phyloP scores from a whole-genome alignment of 2,888 invertebrate genomes.

The Alsophila aescularia region DNA sequence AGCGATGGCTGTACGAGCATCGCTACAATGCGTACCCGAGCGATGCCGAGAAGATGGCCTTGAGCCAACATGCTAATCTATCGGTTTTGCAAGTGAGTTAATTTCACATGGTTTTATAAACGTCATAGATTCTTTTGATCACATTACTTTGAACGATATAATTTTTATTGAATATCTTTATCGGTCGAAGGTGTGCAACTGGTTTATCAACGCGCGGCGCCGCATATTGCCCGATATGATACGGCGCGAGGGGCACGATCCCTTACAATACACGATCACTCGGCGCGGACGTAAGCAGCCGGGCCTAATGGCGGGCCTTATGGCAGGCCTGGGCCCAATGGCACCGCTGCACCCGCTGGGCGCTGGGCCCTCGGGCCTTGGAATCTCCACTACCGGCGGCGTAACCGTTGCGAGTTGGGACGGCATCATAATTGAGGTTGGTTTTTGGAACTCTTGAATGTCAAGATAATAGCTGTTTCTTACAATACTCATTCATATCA shows the following conservation, averaged over 20 bases:
- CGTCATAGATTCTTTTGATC: too few relatives aligned
- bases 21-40: slow-evolving; percentile 97
- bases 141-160: too few relatives aligned
- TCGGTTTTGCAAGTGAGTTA: slow-evolving; percentile 91
- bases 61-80: slow-evolving; percentile 93
- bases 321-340: slow-evolving; percentile 49
- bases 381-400: slow-evolving; percentile 46
- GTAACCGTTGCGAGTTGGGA: slow-evolving; percentile 69
- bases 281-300: slow-evolving; percentile 91
- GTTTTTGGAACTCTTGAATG: slow-evolving; percentile 11
- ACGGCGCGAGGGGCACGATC: slow-evolving; percentile 95
- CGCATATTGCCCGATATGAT: slow-evolving; percentile 97
- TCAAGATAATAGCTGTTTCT: too few relatives aligned
- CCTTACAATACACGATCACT: slow-evolving; percentile 95
- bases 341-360: slow-evolving; percentile 34
- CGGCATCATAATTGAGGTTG: slow-evolving; percentile 69
- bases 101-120: background rate
- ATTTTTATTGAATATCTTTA: too few relatives aligned
- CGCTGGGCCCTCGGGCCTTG: slow-evolving; percentile 56
- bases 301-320: slow-evolving; percentile 37
- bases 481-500: too few relatives aligned
- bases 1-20: slow-evolving; percentile 97
- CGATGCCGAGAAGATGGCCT: slow-evolving; percentile 94
- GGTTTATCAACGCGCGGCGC: slow-evolving; percentile 97
- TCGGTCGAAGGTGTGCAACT: slow-evolving; percentile 90